Conservation (phyloP, 2,797 vertebrate genomes). For the Notamacropus eugenii region DNA sequence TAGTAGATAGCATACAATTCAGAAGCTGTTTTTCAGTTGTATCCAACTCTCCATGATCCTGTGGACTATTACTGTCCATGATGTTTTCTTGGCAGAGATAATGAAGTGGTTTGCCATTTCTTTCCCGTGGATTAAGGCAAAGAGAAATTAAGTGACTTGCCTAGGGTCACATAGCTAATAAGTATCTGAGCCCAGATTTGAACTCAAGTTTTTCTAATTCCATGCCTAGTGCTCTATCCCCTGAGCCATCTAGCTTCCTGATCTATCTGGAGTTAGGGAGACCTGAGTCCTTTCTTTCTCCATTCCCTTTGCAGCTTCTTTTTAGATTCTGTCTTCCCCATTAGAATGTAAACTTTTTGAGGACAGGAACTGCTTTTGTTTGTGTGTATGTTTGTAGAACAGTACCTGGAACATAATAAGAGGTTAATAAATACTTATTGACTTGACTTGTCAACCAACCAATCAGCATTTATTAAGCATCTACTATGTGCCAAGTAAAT, state of each 20-base stretch:
- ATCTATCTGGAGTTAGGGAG: neutral
- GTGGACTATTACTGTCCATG: too few relatives aligned
- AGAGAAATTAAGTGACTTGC: neutral
- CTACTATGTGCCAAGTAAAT: neutral
- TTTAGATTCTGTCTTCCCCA: neutral
- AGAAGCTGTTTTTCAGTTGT: too few relatives aligned
- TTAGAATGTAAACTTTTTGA: neutral
- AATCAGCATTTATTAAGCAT: neutral
- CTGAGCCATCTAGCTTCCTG: neutral
- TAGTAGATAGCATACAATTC: too few relatives aligned
- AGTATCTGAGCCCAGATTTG: too few relatives aligned
- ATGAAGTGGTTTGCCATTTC: neutral
- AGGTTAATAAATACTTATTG: neutral
- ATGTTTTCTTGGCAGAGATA: too few relatives aligned
- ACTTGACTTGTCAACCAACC: neutral
- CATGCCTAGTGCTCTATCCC: neutral
- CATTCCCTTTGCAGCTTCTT: neutral
- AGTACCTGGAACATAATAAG: neutral
- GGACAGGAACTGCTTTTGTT: neutral
- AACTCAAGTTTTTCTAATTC: neutral
- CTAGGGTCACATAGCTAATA: neutral
- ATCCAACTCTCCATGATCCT: too few relatives aligned
- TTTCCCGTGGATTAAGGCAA: neutral
- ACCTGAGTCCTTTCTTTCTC: neutral
- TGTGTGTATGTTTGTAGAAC: neutral